These are phyloP conservation scores for Oxytorus armatus DNA, from an alignment of 2,888 invertebrate species.

Conservation along the genomic window DNA sequence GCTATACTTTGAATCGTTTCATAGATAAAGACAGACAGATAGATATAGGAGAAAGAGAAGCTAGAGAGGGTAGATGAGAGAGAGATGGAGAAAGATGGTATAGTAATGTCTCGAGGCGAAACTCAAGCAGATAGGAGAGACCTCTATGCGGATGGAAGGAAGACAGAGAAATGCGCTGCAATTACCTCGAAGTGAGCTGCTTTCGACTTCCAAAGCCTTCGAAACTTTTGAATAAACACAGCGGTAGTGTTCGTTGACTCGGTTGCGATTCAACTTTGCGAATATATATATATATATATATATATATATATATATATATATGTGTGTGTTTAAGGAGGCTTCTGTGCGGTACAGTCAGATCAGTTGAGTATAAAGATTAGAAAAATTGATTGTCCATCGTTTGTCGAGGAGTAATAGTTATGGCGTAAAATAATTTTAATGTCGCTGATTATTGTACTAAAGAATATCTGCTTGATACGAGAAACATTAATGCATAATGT, in stretches of 20 bases:
- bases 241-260: constrained; percentile 63
- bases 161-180: constrained; percentile 79
- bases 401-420: too few relatives aligned
- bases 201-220: constrained; percentile 82
- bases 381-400: too few relatives aligned
- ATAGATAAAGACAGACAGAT: constrained; percentile 52
- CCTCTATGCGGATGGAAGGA: constrained; percentile 68
- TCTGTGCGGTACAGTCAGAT: not conserved
- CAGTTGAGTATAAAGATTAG: not conserved
- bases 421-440: too few relatives aligned
- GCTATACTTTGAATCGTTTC: constrained; percentile 79
- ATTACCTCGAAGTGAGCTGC: constrained; percentile 84
- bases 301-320: constrained; percentile 31
- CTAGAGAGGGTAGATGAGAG: constrained; percentile 47
- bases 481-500: too few relatives aligned
- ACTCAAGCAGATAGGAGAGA: constrained; percentile 53
- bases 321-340: not conserved
- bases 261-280: constrained; percentile 63
- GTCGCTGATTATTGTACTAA: too few relatives aligned
- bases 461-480: too few relatives aligned
- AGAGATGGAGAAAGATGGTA: constrained; percentile 47
- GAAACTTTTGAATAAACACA: constrained; percentile 84
- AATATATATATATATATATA: constrained; percentile 50
- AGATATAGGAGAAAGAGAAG: not conserved
- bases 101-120: constrained; percentile 44